Conservation (phyloP, 2,113 vertebrate genomes). For the Eulemur macaco region DNA sequence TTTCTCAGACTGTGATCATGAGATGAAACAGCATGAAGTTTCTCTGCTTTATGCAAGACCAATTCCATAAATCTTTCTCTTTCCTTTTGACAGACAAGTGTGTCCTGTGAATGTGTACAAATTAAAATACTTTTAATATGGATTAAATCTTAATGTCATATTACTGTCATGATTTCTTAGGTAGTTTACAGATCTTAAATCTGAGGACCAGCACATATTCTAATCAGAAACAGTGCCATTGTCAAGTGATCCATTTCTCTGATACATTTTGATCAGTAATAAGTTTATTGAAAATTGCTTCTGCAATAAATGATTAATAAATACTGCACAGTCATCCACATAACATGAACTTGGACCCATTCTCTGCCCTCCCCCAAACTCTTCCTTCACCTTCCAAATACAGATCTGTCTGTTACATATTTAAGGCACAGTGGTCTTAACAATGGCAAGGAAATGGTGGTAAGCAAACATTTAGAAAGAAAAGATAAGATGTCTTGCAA, state of each 20-base stretch:
- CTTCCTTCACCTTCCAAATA: not conserved
- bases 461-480: not conserved
- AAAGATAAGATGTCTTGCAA: not conserved
- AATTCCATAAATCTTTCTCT: slow-evolving; percentile 18
- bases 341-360: not conserved
- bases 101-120: slow-evolving; percentile 13
- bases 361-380: not conserved
- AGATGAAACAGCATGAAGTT: slow-evolving; percentile 15
- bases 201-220: not conserved
- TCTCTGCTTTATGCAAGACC: slow-evolving; percentile 21
- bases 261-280: slow-evolving; percentile 31
- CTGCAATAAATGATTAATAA: not conserved
- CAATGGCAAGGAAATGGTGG: not conserved
- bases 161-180: slow-evolving; percentile 32
- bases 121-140: slow-evolving; percentile 26
- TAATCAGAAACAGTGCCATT: not conserved
- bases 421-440: not conserved
- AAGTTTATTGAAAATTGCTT: slow-evolving; percentile 17
- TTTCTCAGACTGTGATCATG: not conserved
- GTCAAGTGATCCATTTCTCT: not conserved
- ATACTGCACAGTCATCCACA: not conserved
- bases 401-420: not conserved
- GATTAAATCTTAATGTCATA: slow-evolving; percentile 6
- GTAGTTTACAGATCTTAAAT: not conserved
- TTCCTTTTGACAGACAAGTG: slow-evolving; percentile 16